These are phyloP conservation scores for Nesidiocoris tenuis DNA, from an alignment of 2,888 invertebrate genomes.

Conservation along the genomic window DNA sequence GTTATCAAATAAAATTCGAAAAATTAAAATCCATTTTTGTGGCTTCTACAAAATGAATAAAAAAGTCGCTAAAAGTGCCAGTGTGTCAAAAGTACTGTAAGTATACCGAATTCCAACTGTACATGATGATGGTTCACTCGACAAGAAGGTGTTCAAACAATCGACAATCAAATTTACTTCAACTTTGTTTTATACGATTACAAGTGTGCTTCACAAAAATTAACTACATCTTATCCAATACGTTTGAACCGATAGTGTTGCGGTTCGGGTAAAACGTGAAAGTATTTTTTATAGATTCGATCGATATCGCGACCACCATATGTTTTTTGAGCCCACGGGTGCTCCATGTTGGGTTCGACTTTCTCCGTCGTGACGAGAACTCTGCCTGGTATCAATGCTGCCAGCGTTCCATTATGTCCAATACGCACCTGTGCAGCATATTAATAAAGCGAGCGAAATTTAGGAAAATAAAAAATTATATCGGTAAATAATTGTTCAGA, in stretches of 20 bases:
- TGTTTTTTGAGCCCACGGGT: slow-evolving; percentile 68
- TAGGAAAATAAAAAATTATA: too few relatives aligned
- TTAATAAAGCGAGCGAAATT: background rate
- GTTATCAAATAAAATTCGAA: too few relatives aligned
- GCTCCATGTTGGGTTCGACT: slow-evolving; percentile 74
- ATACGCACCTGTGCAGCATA: slow-evolving; percentile 70
- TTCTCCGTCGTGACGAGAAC: slow-evolving; percentile 81
- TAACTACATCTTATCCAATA: slow-evolving; percentile 63
- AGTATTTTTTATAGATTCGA: slow-evolving; percentile 79
- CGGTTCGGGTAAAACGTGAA: slow-evolving; percentile 75
- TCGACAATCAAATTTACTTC: too few relatives aligned
- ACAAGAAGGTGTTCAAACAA: too few relatives aligned
- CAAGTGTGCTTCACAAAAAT: too few relatives aligned
- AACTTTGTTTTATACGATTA: too few relatives aligned
- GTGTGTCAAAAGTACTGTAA: too few relatives aligned
- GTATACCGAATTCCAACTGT: too few relatives aligned
- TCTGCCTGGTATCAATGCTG: slow-evolving; percentile 74
- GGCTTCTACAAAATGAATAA: too few relatives aligned
- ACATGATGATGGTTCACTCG: too few relatives aligned
- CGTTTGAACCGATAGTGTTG: slow-evolving; percentile 78
- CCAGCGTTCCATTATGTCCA: slow-evolving; percentile 74
- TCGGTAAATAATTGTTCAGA: background rate
- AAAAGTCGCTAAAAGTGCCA: too few relatives aligned
- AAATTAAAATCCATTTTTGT: too few relatives aligned
- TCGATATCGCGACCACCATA: slow-evolving; percentile 66